Evolutionary conservation across 2,113 vertebrate species (phyloP), one percentile per base, ranked within the genome.

Genomic region (Bubo scandiacus): DNA sequence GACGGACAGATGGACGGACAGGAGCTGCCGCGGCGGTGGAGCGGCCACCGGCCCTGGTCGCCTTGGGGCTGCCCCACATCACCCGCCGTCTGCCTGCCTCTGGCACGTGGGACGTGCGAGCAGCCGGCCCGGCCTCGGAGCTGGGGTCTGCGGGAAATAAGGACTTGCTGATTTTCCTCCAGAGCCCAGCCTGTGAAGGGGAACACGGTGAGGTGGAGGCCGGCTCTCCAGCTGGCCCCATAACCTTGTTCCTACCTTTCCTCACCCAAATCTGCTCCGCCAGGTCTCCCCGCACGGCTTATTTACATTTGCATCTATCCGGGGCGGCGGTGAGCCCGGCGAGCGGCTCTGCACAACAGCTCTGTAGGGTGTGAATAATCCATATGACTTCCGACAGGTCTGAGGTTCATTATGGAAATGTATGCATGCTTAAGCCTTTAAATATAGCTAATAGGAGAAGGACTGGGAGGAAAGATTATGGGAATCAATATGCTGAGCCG

Each of bases 371-470:
- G 83, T 38, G 88, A 79, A 84, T 72, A 75, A 92, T 63, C 85
- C 70, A 16, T 30, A 19, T n/a, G 68, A 43, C 91, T 74, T 66
- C 61, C 61, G 34, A 82, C 86, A 68, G 77, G 77, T 74, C 86
- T 89, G 92, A 59, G 83, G 80, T 72, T 86, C 77, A 68, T 94
- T 97, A 92, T 88, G 95, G 83, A 96, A 96, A 94, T 87, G 22
- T 84, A 78, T 87, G 85, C 88, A 1, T 40, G 90, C 79, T 65
- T 91, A 79, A 95, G 89, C 77, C 73, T 92, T 88, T 88, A 91
- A 84, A 95, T 84, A 86, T 5, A 91, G 83, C 65, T 71, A 84
- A 97, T 67, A 34, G 90, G 88, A 86, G 77, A 86, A 47, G 49
- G 68, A 17, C 88, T 79, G 83, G 61, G 81, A 94, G 94, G 86